These are phyloP conservation scores for Pseudochirops cupreus DNA, from an alignment of 2,797 vertebrate genomes.

Conservation along the genomic window DNA sequence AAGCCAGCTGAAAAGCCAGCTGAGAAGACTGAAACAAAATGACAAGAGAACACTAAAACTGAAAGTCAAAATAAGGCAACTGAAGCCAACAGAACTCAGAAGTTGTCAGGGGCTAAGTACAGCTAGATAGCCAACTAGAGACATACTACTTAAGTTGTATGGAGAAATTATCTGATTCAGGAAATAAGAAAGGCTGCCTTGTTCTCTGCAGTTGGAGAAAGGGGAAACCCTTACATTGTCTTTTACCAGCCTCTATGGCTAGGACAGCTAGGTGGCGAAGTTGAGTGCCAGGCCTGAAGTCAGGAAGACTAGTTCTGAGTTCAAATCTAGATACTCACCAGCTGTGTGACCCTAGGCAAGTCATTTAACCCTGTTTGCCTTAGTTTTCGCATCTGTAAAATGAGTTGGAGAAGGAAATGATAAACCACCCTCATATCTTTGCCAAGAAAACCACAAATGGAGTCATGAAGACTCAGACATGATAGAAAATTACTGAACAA, in stretches of 20 bases:
- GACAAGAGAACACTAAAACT: neutral
- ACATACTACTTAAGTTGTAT: neutral
- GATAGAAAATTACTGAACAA: neutral
- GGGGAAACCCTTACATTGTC: neutral
- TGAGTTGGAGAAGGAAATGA: neutral
- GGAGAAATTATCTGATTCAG: neutral
- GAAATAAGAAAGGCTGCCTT: neutral
- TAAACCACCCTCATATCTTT: neutral
- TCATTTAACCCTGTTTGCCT: neutral
- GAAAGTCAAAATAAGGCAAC: too few species aligned
- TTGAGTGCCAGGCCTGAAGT: neutral
- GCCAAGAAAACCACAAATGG: neutral
- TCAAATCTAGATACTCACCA: neutral
- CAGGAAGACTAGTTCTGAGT: neutral
- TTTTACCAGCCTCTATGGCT: neutral
- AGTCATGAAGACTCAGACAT: neutral
- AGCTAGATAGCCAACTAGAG: neutral
- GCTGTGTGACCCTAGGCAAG: neutral
- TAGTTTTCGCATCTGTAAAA: neutral
- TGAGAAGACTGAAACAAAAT: neutral
- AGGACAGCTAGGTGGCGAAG: neutral
- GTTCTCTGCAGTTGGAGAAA: neutral
- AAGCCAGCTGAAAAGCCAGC: neutral
- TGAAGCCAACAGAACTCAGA: neutral
- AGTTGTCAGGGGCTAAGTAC: neutral